These are phyloP conservation scores for Caenorhabditis macrosperma DNA, from an alignment of 2,888 invertebrate genomes.

Conservation along the genomic window DNA sequence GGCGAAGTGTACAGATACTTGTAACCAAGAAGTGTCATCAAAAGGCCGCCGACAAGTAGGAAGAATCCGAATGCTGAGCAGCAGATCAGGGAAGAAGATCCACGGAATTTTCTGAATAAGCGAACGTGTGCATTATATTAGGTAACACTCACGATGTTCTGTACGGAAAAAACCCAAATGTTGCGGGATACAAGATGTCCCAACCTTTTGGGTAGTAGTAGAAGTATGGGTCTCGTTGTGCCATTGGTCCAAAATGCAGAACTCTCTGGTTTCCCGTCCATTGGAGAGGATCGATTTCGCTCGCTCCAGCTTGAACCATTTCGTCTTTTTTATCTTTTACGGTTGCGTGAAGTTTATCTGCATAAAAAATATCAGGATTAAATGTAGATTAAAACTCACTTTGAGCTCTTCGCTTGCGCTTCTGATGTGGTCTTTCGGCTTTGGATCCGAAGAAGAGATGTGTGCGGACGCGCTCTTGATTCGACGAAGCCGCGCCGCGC, in stretches of 20 bases:
- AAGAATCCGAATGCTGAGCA: constrained; percentile 79
- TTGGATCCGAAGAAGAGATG: constrained; percentile 78
- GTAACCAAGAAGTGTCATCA: constrained; percentile 78
- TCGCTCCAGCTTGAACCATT: constrained; percentile 77
- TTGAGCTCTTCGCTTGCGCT: constrained; percentile 77
- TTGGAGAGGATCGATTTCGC: constrained; percentile 77
- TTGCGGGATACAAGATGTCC: constrained; percentile 80
- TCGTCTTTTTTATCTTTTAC: constrained; percentile 79
- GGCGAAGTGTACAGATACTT: constrained; percentile 74
- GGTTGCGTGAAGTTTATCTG: constrained; percentile 77
- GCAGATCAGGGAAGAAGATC: constrained; percentile 77
- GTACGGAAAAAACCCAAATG: constrained; percentile 80
- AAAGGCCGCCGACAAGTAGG: constrained; percentile 76
- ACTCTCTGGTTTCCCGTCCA: constrained; percentile 80
- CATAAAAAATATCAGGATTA: constrained; percentile 19
- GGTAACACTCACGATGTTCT: constrained; percentile 76
- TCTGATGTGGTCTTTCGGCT: constrained; percentile 74
- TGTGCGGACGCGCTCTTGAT: constrained; percentile 77
- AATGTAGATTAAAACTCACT: constrained; percentile 67
- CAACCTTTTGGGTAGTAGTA: constrained; percentile 80
- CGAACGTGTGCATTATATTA: neutral
- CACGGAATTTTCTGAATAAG: constrained; percentile 79
- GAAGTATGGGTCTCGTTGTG: constrained; percentile 80
- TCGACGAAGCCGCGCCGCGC: constrained; percentile 64
- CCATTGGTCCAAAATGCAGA: constrained; percentile 80